Evolutionary conservation across 1,140 invertebrate species (phyloP), one percentile per base, ranked within the genome.

Genomic region (Lordiphosa clarofinis): DNA sequence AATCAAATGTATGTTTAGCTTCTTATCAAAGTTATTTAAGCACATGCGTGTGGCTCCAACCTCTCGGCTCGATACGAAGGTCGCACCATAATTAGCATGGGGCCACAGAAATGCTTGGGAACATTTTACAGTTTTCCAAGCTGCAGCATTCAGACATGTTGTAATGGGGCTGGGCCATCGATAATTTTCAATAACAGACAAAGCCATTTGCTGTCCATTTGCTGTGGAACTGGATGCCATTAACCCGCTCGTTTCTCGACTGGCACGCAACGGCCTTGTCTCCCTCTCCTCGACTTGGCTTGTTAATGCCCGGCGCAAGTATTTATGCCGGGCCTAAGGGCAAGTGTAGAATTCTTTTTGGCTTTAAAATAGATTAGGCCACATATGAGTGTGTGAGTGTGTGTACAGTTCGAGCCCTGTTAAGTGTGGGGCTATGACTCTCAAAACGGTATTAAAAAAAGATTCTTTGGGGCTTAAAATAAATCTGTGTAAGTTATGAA

Each of bases 71-170:
- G 24, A 57, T 68, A 48, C 55, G 76, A 81, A 81, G 76, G 76
- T 81, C 76, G 62, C 53, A 46, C 72, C 68, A 58, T 76, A 84
- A 81, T 81, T 81, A 82, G 62, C 71, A 74, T 67, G 63, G 53
- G 59, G 56, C 39, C 57, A 59, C 38, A 48, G 47, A 37, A 53
- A 69, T 44, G 52, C 48, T 76, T 70, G 74, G 59, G 37, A 81
- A 65, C 39, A 54, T 71, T 82, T 76, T 72, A 68, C 58, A 67
- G 71, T 81, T 62, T 62, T 73, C 36, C 73, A 72, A 55, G 67
- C 73, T 56, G 67, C 37, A 39, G 46, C 71, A 58, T 67, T 67
- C 66, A 44, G 61, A 57, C 49, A 66, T 66, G 31, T 36, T 36
- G 38, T 58, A 28, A 28, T 28, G 24, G 64, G 74, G 73, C 35